A percentile compares a stretch with the other conserved stretches of the same genome.
Conservation (phyloP, 1,140 invertebrate genomes). For the Neodiprion pinetum region DNA sequence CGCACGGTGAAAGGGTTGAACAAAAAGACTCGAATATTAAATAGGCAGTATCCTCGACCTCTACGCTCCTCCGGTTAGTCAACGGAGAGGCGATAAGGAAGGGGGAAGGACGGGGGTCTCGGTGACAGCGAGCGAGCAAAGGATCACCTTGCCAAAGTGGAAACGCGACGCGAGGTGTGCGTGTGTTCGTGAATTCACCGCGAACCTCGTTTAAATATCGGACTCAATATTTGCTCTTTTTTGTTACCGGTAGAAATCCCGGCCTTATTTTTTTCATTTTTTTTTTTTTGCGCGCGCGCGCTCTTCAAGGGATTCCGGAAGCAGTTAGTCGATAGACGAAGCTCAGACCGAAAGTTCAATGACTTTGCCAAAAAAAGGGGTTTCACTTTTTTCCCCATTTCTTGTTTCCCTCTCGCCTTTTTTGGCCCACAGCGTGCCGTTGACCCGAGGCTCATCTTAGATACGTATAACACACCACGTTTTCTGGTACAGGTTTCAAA, state of each 20-base stretch:
- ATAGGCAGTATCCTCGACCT: background rate
- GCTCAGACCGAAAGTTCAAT: constrained; percentile 30
- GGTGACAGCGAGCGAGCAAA: background rate
- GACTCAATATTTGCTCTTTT: constrained; percentile 50
- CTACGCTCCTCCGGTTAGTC: background rate
- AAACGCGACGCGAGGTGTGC: background rate
- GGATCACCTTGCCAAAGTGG: background rate
- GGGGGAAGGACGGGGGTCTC: background rate
- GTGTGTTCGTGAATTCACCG: background rate
- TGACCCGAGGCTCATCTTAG: background rate
- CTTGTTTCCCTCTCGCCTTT: constrained; percentile 10
- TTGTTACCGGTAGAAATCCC: constrained; percentile 36
- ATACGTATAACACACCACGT: background rate
- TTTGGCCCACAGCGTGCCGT: constrained; percentile 11
- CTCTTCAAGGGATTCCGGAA: constrained; percentile 33
- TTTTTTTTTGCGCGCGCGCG: constrained; percentile 16
- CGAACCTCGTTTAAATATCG: constrained; percentile 45
- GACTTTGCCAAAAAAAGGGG: constrained; percentile 28
- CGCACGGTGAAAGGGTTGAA: background rate
- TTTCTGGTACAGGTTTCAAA: background rate
- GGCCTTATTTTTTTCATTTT: constrained; percentile 28
- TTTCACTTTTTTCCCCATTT: background rate
- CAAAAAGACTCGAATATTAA: background rate
- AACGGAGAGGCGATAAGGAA: background rate
- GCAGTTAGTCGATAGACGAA: constrained; percentile 25